Evolutionary conservation across 2,797 vertebrate species (phyloP).

Genomic region (Alexandromys oeconomus): DNA sequence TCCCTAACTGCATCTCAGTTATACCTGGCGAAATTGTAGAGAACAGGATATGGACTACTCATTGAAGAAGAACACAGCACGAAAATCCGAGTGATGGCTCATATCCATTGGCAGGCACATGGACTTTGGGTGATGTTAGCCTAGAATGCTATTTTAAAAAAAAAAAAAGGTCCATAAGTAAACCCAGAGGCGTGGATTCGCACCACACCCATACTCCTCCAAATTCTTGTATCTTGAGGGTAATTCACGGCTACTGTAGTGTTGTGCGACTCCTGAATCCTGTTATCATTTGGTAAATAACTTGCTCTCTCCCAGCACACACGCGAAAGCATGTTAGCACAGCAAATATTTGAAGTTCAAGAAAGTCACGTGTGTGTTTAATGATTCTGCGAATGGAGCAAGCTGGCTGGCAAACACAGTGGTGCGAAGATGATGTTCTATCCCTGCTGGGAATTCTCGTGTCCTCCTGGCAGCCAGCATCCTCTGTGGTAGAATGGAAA

Average conservation of each 20-base stretch:
- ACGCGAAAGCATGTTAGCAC: neutral
- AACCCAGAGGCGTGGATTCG: neutral
- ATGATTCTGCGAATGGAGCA: neutral
- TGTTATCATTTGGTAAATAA: neutral
- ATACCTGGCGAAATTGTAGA: neutral
- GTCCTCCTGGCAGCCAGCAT: neutral
- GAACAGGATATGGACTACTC: neutral
- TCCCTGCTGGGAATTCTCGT: neutral
- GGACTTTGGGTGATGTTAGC: neutral
- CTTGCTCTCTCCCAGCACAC: neutral
- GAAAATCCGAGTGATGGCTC: neutral
- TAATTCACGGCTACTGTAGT: neutral
- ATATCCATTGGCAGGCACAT: neutral
- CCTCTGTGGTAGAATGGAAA: neutral
- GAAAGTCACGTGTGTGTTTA: neutral
- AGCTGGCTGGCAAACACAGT: fast-evolving
- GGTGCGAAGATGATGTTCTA: neutral
- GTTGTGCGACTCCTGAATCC: neutral
- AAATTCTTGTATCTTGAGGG: neutral
- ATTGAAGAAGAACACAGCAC: neutral
- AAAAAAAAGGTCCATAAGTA: neutral
- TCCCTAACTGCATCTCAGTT: neutral
- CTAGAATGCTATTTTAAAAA: neutral
- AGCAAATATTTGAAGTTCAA: neutral
- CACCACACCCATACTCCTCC: neutral